Evolutionary conservation across 2,113 vertebrate species (phyloP), one percentile per base, ranked within the genome.

Genomic region (Osmerus mordax): DNA sequence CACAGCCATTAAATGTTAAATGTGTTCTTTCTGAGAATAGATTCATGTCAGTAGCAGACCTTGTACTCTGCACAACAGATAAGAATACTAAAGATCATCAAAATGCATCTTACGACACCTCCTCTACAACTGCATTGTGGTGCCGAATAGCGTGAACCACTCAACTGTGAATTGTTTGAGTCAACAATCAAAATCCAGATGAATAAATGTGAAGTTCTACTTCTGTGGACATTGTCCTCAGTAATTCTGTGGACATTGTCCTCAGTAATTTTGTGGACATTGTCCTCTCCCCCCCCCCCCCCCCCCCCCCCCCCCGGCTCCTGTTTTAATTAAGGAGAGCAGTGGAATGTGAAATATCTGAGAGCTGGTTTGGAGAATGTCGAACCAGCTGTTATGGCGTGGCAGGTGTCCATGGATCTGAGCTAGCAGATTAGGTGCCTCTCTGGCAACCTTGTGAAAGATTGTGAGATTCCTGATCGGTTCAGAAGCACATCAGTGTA

Each of bases 301-400:
- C 1, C 36, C 4, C 36, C 21, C 21, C 21, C 21, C 21, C 21
- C 21, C 18, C 56, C 2, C 4, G 19, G 18, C 56, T 21, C 8
- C 56, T 59, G 56, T 21, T 41, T 41, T 79, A 74, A 79, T 72
- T 62, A 52, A 59, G 53, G 36, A 21, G 55, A 13, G 61, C 59
- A 29, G 29, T 28, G 54, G 67, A 56, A 19, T 28, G 67, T 28
- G 18, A 16, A 32, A 29, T 58, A 69, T 36, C 53, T 19, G 23
- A 63, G 56, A 5, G 67, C 16, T 14, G 4, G 19, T 54, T 21
- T 65, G n/a, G 59, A 25, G 67, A 60, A 73, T 28, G 56, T 58
- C 55, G 36, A 67, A 80, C 47, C 32, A 63, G 56, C 47, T 54
- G 51, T 47, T 12, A 63, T 11, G 19, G 32, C 15, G 51, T 29